Base-by-base conservation (phyloP, 1,140 invertebrate species). In the Pantala flavescens region DNA sequence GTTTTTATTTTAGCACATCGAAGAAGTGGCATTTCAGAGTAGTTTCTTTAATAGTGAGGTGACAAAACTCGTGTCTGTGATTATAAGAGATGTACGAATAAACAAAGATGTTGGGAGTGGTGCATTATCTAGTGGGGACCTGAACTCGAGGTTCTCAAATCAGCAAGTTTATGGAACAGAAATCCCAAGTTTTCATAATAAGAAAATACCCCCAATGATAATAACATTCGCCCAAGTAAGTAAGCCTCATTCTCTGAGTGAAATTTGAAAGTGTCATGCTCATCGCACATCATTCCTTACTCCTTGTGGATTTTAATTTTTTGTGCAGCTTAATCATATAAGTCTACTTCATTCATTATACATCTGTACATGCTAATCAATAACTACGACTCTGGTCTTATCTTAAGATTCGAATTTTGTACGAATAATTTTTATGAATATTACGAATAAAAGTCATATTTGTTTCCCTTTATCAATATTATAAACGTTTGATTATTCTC, bases 1-100 rank as follows among this genome's bases (percentile, higher is more conserved):
- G 71, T 70, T 43, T 73, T 79, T 75, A 43, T 84, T 86, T 43
- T 78, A 96, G 93, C 89, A 94, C 84, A 89, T 97, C 76, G 92
- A 95, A 79, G 90, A 93, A 82, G 88, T 96, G 74, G 90, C 92
- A 78, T 86, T 96, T 74, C 88, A 92, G 21, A 96, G 94, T 81
- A 95, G 93, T 84, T 90, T 95, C 80, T 88, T 96, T 74, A 96
- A 94, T 81, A 93, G 92, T 12, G 93, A 95, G 77, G 90, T 93
- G 24, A 94, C 91, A 23, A 97, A 96, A 84, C 83, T 96, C 11
- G 81, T 97, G 23, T 93, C 92, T 11, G 87, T 97, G 36, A 89
- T 94, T 24, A 88, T 95, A 77, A 87, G 88, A 73, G 92, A 94
- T 81, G 90, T 96, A 7, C 86, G 93, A 74, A 89, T 97, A 73